phyloP scores from a whole-genome alignment of 2,113 vertebrate genomes.

The Perognathus longimembris region DNA sequence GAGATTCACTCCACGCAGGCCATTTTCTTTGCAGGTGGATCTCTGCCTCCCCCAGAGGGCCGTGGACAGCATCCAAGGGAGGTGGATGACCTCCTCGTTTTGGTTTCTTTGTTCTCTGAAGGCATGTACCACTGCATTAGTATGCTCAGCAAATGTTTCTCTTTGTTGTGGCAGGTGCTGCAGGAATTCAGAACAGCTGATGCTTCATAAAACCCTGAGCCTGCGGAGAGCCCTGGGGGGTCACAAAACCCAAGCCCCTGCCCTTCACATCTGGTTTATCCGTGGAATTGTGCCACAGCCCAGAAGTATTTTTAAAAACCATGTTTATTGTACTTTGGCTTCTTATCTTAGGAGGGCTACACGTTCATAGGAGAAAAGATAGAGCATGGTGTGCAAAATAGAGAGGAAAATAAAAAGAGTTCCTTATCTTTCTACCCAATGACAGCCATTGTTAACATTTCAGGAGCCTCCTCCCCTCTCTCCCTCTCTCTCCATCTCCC shows the following conservation, averaged over 20 bases:
- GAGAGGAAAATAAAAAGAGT: slow-evolving; percentile 28
- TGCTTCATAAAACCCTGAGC: slow-evolving; percentile 67
- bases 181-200: slow-evolving; percentile 79
- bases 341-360: slow-evolving; percentile 49
- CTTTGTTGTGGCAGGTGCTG: slow-evolving; percentile 80
- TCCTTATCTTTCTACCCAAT: not conserved
- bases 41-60: not conserved
- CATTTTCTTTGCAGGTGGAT: slow-evolving; percentile 31
- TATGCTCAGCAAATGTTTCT: slow-evolving; percentile 55
- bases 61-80: slow-evolving; percentile 40
- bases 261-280: slow-evolving; percentile 72
- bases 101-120: slow-evolving; percentile 66
- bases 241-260: slow-evolving; percentile 55
- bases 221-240: slow-evolving; percentile 70
- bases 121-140: slow-evolving; percentile 46
- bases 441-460: not conserved
- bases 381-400: not conserved
- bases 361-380: slow-evolving; percentile 13
- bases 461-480: not conserved
- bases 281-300: not conserved
- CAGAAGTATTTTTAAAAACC: slow-evolving; percentile 57
- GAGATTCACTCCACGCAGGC: not conserved
- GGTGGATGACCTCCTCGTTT: slow-evolving; percentile 8
- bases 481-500: not conserved
- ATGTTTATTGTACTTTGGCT: slow-evolving; percentile 70